Base-by-base conservation (phyloP, 2,888 invertebrate species). In the Rhingia rostrata region DNA sequence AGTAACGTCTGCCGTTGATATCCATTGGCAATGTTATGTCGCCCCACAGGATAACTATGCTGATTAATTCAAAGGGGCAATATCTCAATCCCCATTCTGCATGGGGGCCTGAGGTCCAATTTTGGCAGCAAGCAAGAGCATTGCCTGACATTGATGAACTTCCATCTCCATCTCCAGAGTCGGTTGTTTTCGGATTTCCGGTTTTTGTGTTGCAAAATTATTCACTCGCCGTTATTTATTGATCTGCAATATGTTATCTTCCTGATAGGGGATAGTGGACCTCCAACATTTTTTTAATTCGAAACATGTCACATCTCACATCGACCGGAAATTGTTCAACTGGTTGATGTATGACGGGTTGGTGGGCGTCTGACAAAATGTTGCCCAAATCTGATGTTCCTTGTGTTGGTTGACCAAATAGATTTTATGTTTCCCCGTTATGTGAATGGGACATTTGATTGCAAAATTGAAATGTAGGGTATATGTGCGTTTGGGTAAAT, bases 221-320 rank as follows among this genome's bases (percentile, higher is more conserved):
- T 77, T 77, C 77, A 69, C 67, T 54, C 61, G 12, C 45, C 47
- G 77, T 61, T 60, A 77, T 77, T 67, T 77, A 77, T 77, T 77
- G 77, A 77, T 77, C 67, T 37, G 53, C 77, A 67, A 61, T 77
- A 37, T 77, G 67, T 47, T 61, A 47, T 58, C 54, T 58, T 7
- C 43, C 49, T n/a, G 37, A 35, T 9, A 37, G 53, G 2, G 37
- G 43, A n/a, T 7, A 54, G 5, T 49, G n/a, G 14, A 39, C 14
- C 14, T 45, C 7, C 10, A 51, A 5, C 45, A n/a, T n/a, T 43
- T 43, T 58, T 73, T 39, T 37, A 39, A 41, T 37, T 32, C 51
- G 51, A 53, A 39, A 47, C 39, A 60, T 39, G 54, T 56, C 56
- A 49, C 69, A 39, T 47, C 37, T 10, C 12, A 49, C 61, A 43